Evolutionary conservation across 2,797 vertebrate species (phyloP).

Genomic region (Schizopygopsis pylzovi): DNA sequence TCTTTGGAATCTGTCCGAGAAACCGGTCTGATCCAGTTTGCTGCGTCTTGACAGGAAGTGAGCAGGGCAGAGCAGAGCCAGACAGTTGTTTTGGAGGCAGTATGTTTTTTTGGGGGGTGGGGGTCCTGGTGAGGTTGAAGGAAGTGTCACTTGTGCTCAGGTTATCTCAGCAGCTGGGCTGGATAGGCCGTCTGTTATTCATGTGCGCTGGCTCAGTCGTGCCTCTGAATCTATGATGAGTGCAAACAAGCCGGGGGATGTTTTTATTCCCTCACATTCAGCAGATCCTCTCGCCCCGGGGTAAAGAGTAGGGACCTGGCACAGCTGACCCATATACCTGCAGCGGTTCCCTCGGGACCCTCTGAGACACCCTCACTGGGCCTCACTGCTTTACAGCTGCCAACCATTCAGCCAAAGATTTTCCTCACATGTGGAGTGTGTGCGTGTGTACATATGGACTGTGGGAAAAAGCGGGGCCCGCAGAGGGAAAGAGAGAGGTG

Average conservation of each 20-base stretch:
- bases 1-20: conserved; percentile 25
- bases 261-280: conserved; percentile 49
- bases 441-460: conserved; percentile 51
- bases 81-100: conserved; percentile 51
- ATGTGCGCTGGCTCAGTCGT: conserved; percentile 5
- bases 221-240: conserved; percentile 32
- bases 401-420: conserved; percentile 45
- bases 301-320: conserved; percentile 11
- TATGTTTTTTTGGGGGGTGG: neutral
- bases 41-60: conserved; percentile 44
- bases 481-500: conserved; percentile 42
- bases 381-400: conserved; percentile 11
- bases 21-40: conserved; percentile 34
- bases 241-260: conserved; percentile 54
- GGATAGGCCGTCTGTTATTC: conserved; percentile 46
- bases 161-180: conserved; percentile 51
- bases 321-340: conserved; percentile 66
- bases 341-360: conserved; percentile 18
- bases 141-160: conserved; percentile 55
- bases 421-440: conserved; percentile 28
- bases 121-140: conserved; percentile 38
- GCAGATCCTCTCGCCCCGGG: conserved; percentile 39
- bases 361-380: neutral
- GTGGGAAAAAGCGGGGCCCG: conserved; percentile 29
- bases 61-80: conserved; percentile 7